phyloP scores from a whole-genome alignment of 2,797 vertebrate genomes.

The Gambelia wislizenii region DNA sequence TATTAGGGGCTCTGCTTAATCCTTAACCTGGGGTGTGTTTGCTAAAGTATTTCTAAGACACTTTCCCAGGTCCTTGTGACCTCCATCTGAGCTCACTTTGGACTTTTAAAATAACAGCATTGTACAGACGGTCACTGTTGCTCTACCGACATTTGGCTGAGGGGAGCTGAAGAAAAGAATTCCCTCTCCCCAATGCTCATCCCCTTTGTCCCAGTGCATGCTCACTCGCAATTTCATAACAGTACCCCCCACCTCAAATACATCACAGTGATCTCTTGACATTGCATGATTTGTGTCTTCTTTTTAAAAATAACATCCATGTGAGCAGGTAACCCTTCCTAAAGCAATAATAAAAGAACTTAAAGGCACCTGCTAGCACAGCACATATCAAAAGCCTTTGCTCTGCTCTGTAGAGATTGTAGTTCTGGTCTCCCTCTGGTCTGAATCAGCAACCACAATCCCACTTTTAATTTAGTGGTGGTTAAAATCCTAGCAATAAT shows the following conservation, averaged over 20 bases:
- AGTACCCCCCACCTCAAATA: too few relatives aligned
- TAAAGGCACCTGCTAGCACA: constrained; percentile 22
- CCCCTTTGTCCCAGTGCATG: too few relatives aligned
- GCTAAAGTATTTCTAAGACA: too few relatives aligned
- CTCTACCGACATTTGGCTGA: neutral
- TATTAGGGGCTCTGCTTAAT: too few relatives aligned
- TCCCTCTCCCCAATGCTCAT: neutral
- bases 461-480: constrained; percentile 55
- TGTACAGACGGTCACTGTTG: neutral
- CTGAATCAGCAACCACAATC: constrained; percentile 41
- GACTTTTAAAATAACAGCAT: neutral
- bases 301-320: constrained; percentile 46
- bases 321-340: constrained; percentile 37
- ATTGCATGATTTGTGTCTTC: neutral
- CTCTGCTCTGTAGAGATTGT: constrained; percentile 37
- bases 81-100: too few relatives aligned
- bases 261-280: constrained; percentile 10
- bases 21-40: too few relatives aligned
- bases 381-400: constrained; percentile 50
- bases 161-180: neutral
- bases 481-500: constrained; percentile 52
- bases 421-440: constrained; percentile 34
- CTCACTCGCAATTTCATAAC: neutral
- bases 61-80: too few relatives aligned
- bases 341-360: constrained; percentile 51